Percentiles rank a stretch among this genome's conserved stretches.
Evolutionary conservation across 1,140 invertebrate species (phyloP).

Genomic region (Dreissena polymorpha): DNA sequence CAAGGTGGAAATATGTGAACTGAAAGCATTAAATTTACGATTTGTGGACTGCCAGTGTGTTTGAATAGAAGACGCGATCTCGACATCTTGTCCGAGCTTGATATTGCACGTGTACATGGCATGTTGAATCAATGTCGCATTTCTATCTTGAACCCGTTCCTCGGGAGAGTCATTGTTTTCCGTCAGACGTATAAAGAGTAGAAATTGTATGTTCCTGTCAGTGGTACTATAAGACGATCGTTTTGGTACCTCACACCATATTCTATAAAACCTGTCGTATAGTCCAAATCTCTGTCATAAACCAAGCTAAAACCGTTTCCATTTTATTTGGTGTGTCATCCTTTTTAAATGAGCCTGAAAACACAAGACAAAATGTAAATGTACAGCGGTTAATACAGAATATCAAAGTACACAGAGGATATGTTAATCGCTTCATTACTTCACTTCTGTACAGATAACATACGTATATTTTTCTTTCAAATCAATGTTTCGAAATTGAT

Average conservation of each 20-base stretch:
- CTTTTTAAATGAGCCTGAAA: no score
- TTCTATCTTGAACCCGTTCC: neutral
- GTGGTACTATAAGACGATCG: slow-evolving; percentile 14
- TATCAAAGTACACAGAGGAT: no score
- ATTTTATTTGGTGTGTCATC: neutral
- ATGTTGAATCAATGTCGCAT: slow-evolving; percentile 7
- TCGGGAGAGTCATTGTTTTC: neutral
- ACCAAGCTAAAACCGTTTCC: slow-evolving; percentile 14
- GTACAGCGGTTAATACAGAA: no score
- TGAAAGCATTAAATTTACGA: neutral
- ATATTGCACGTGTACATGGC: slow-evolving; percentile 30
- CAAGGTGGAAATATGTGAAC: slow-evolving; percentile 3
- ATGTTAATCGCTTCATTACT: no score
- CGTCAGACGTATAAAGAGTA: slow-evolving; percentile 2
- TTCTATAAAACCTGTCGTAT: slow-evolving; percentile 13
- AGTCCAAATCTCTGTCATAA: slow-evolving; percentile 12
- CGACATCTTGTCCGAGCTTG: neutral
- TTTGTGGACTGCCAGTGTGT: slow-evolving; percentile 2
- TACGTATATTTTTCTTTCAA: no score
- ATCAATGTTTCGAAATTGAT: no score
- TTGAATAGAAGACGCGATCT: neutral
- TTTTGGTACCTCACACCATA: slow-evolving; percentile 16
- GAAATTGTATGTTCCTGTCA: slow-evolving; percentile 17
- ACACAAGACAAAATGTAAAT: no score
- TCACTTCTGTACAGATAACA: no score